phyloP scores from a whole-genome alignment of 2,113 vertebrate genomes.

The Atractosteus spatula region DNA sequence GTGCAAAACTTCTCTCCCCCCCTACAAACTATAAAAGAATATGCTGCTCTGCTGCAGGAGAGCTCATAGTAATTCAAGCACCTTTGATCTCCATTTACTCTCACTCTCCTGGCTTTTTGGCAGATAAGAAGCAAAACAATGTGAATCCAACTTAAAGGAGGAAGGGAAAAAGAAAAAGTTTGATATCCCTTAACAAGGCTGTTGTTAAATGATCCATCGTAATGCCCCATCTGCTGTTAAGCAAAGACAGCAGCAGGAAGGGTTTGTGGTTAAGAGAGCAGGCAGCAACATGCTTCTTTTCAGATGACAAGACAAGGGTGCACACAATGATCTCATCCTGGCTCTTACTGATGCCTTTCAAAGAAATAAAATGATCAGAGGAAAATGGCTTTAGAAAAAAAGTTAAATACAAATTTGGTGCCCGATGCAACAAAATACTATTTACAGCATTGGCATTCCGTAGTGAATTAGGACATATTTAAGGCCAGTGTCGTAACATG shows the following conservation, averaged over 20 bases:
- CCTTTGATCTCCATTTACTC: slow-evolving; percentile 41
- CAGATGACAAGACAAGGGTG: slow-evolving; percentile 7
- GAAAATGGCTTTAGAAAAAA: neutral
- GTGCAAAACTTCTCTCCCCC: neutral
- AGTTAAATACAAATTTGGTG: neutral
- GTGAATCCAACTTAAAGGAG: too few species aligned
- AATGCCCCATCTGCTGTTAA: neutral
- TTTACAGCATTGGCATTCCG: too few species aligned
- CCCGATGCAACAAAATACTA: too few species aligned
- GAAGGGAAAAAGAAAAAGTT: neutral
- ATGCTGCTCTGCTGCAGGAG: slow-evolving; percentile 9
- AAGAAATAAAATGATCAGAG: neutral
- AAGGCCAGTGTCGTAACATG: neutral
- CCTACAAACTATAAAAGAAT: neutral
- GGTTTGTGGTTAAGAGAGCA: neutral
- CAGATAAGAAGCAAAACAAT: slow-evolving; percentile 22
- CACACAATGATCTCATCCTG: slow-evolving; percentile 11
- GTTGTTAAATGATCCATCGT: neutral
- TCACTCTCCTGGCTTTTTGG: slow-evolving; percentile 16
- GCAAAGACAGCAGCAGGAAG: slow-evolving; percentile 3
- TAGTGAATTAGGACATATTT: too few species aligned
- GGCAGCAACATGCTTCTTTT: slow-evolving; percentile 7
- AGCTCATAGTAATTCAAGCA: slow-evolving; percentile 33
- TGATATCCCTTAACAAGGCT: slow-evolving; percentile 5
- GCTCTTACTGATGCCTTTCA: neutral